phyloP scores from a whole-genome alignment of 2,797 vertebrate species.

The Hybognathus amarus region DNA sequence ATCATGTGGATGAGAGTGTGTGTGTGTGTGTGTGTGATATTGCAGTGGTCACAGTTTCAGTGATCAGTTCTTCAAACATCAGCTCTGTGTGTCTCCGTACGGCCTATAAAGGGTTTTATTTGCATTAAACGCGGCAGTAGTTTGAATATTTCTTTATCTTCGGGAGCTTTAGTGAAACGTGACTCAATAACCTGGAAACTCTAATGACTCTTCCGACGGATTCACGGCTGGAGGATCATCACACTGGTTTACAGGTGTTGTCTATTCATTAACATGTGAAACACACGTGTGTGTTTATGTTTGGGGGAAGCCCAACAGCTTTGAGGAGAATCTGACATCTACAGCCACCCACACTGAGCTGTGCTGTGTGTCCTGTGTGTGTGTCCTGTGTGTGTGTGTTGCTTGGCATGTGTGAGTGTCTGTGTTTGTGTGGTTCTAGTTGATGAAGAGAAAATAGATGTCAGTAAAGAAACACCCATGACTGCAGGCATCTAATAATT shows the following conservation, averaged over 20 bases:
- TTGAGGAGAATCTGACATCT: conserved; percentile 34
- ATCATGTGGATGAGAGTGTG: no score
- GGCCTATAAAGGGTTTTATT: not conserved
- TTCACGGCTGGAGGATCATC: not conserved
- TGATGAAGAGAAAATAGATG: no score
- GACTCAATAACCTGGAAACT: not conserved
- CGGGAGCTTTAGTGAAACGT: not conserved
- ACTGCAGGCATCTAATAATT: no score
- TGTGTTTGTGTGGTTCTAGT: not conserved
- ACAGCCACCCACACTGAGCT: conserved; percentile 4
- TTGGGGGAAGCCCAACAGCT: conserved; percentile 32
- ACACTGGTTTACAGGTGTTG: not conserved
- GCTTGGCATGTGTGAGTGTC: not conserved
- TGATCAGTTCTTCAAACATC: not conserved
- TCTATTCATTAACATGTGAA: not conserved
- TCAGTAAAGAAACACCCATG: no score
- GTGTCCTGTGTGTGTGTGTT: not conserved
- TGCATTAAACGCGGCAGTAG: not conserved
- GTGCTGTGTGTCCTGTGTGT: not conserved
- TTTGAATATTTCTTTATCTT: not conserved
- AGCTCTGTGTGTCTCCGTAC: not conserved
- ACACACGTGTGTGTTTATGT: not conserved
- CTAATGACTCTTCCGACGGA: no score
- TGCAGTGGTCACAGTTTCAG: not conserved
- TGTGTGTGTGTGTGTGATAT: not conserved